Conservation (phyloP, 2,888 invertebrate species). For the Cephus sareptanus region DNA sequence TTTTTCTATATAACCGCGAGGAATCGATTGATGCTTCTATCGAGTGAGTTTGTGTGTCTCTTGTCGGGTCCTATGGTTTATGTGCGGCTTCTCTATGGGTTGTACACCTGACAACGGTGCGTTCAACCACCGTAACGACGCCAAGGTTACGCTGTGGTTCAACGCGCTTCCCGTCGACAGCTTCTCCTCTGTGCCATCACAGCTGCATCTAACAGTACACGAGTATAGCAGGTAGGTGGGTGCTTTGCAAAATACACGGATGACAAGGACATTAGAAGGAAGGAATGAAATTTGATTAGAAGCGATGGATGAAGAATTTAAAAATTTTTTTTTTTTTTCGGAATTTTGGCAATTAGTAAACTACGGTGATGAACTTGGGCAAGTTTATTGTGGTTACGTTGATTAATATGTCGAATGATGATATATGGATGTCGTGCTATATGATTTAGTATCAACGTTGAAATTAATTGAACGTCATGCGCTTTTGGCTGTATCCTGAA, state of each 20-base stretch:
- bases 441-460: not conserved
- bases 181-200: slow-evolving; percentile 29
- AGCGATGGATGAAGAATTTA: not conserved
- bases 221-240: not conserved
- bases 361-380: not conserved
- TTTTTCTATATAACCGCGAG: not conserved
- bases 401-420: not conserved
- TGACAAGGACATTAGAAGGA: not conserved
- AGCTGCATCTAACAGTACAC: slow-evolving; percentile 11
- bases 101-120: slow-evolving; percentile 58
- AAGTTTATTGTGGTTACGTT: not conserved
- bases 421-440: not conserved
- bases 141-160: slow-evolving; percentile 60
- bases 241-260: not conserved
- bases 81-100: slow-evolving; percentile 24
- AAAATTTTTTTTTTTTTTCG: not conserved
- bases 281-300: not conserved
- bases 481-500: not conserved
- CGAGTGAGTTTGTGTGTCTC: not conserved
- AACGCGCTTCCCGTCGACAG: slow-evolving; percentile 57
- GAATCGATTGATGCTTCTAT: not conserved
- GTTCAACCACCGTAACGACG: slow-evolving; percentile 59
- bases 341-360: not conserved
- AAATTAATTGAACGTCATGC: not conserved
- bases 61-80: slow-evolving; percentile 4